Evolutionary conservation across 1,140 invertebrate species (phyloP).

Genomic region (Eubasilissa regina): DNA sequence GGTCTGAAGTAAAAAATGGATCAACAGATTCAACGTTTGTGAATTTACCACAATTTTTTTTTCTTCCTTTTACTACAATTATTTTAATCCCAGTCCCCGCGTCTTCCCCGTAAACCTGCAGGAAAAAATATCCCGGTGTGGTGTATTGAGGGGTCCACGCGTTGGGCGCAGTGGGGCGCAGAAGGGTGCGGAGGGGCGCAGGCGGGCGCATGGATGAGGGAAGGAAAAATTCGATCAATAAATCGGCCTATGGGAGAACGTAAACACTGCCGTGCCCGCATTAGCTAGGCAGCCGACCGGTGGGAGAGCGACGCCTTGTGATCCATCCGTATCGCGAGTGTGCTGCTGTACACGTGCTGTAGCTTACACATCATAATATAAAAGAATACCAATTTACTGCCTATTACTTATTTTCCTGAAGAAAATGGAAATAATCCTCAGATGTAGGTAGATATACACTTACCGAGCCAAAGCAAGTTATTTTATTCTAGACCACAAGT

Average conservation of each 20-base stretch:
- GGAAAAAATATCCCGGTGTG: conserved; percentile 8
- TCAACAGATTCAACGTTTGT: too few relatives aligned
- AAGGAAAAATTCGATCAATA: conserved; percentile 48
- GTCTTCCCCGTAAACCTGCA: conserved; percentile 3
- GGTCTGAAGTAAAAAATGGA: too few relatives aligned
- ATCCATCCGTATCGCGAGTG: neutral
- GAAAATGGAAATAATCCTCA: too few relatives aligned
- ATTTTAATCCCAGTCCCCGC: neutral
- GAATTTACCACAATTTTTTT: too few relatives aligned
- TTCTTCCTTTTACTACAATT: too few relatives aligned
- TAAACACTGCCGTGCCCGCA: conserved; percentile 33
- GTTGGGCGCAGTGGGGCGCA: neutral
- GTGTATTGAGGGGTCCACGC: neutral
- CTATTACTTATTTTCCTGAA: too few relatives aligned
- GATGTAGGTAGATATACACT: too few relatives aligned
- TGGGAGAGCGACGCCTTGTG: neutral
- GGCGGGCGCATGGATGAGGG: conserved; percentile 42
- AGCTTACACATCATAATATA: too few relatives aligned
- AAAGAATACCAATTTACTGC: too few relatives aligned
- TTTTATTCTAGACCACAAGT: too few relatives aligned
- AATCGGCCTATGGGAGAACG: conserved; percentile 40
- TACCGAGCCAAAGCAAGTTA: too few relatives aligned
- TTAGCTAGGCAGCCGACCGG: conserved; percentile 17
- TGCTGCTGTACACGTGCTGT: too few relatives aligned
- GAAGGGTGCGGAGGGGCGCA: neutral